Evolutionary conservation across 2,888 invertebrate genomes (phyloP).

Genomic region (Nemotelus nigrinus): DNA sequence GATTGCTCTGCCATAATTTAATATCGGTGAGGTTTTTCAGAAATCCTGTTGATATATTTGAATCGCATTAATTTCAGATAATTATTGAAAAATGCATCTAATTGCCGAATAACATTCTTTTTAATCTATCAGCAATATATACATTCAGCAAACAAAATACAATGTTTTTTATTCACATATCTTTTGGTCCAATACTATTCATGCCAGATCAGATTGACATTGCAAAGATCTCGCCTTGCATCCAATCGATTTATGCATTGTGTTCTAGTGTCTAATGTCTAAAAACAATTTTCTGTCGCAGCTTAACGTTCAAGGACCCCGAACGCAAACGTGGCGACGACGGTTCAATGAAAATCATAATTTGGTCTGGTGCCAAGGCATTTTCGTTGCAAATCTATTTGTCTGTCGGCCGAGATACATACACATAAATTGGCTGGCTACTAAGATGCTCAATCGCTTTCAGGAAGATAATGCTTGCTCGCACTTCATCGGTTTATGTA

Average conservation of each 20-base stretch:
- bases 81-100: too few species aligned
- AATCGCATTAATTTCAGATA: too few species aligned
- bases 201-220: conserved; percentile 13
- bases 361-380: conserved; percentile 46
- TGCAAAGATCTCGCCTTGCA: conserved; percentile 19
- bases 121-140: too few species aligned
- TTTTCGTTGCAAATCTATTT: conserved; percentile 16
- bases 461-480: too few species aligned
- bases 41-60: too few species aligned
- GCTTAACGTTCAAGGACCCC: conserved; percentile 37
- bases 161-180: too few species aligned
- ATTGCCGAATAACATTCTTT: too few species aligned
- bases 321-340: conserved; percentile 17
- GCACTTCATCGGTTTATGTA: too few species aligned
- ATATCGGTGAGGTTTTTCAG: too few species aligned
- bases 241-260: background rate
- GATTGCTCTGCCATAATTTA: too few species aligned
- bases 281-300: background rate
- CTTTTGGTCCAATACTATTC: background rate
- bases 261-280: background rate
- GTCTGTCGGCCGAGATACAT: background rate
- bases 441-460: too few species aligned
- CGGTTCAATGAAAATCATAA: conserved; percentile 48
- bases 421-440: background rate
- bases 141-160: too few species aligned